Base-by-base conservation (phyloP, 2,113 vertebrate genomes). In the Syngnathus scovelli region DNA sequence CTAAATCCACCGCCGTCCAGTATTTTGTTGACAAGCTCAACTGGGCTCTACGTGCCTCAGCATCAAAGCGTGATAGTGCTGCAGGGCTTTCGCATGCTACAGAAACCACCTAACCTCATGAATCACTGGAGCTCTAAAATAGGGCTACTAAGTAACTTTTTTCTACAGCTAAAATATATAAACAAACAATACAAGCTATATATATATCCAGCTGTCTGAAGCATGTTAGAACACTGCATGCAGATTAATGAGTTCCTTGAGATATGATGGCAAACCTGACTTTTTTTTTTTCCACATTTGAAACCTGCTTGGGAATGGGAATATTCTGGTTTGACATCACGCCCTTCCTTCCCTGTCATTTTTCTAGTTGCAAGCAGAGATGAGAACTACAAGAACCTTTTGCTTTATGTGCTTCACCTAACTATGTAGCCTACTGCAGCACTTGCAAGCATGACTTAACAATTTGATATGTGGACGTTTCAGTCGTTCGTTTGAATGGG, bases 201-300 rank as follows among this genome's bases (percentile, higher is more conserved):
- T 23, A 44, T 58, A 72, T 52, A 72, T 27, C 69, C 67, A 71
- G 63, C 71, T 76, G 59, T 78, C 77, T 63, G 75, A 76, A 82
- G 86, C 88, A 86, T 85, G 86, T 86, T 72, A 66, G 76, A 37
- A 78, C 68, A 67, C 49, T 49, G 85, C 88, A 88, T 88, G 88
- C 74, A 68, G 77, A 75, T 67, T 78, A 81, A 80, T 12, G 69
- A 85, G 84, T 86, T 85, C 84, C 88, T 88, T 61, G 33, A 66
- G 69, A 78, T 78, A 70, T 63, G 75, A 83, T 77, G 78, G 80
- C 82, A 81, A 82, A 74, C 76, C 8, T 87, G 77, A 82, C 74
- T 65, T 80, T 19, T 70, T 69, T 33, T 12, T 43, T 43, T 10
- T 70, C 65, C 36, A 72, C 51, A 69, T 82, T 67, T 18, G 58